Conservation (phyloP, 2,113 vertebrate species). For the Bagarius yarrelli region DNA sequence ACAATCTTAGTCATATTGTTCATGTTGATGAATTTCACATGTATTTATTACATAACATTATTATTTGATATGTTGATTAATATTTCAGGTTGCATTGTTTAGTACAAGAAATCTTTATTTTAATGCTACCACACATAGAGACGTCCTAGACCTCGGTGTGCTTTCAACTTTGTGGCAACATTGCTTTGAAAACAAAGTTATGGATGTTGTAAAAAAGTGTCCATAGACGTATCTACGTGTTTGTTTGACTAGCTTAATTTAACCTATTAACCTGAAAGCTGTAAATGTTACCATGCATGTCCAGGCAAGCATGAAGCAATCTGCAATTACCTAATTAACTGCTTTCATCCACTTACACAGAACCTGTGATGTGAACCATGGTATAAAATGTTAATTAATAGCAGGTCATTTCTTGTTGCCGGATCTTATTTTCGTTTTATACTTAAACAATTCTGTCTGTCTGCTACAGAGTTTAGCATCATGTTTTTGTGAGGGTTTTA, state of each 20-base stretch:
- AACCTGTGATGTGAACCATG: neutral
- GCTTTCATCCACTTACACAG: conserved; percentile 56
- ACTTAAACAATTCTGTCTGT: neutral
- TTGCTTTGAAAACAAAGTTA: too few relatives aligned
- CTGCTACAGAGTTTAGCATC: neutral
- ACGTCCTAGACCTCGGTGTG: too few relatives aligned
- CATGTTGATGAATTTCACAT: too few relatives aligned
- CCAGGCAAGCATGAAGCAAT: conserved; percentile 42
- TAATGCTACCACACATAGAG: too few relatives aligned
- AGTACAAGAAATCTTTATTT: too few relatives aligned
- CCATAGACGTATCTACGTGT: too few relatives aligned
- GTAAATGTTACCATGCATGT: conserved; percentile 4
- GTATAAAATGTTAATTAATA: conserved; percentile 4
- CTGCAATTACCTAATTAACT: conserved; percentile 68
- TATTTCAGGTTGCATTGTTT: too few relatives aligned
- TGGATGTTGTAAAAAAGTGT: too few relatives aligned
- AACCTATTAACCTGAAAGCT: neutral
- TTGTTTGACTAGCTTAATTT: neutral
- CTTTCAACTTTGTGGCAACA: too few relatives aligned
- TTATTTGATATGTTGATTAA: too few relatives aligned
- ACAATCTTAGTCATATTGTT: too few relatives aligned
- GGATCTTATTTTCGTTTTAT: neutral
- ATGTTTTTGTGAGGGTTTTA: neutral
- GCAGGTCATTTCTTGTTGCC: neutral
- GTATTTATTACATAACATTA: too few relatives aligned